Percentiles rank a stretch among this genome's conserved stretches.
Conservation (phyloP, 2,888 invertebrate genomes). For the Drosophila kokeensis region DNA sequence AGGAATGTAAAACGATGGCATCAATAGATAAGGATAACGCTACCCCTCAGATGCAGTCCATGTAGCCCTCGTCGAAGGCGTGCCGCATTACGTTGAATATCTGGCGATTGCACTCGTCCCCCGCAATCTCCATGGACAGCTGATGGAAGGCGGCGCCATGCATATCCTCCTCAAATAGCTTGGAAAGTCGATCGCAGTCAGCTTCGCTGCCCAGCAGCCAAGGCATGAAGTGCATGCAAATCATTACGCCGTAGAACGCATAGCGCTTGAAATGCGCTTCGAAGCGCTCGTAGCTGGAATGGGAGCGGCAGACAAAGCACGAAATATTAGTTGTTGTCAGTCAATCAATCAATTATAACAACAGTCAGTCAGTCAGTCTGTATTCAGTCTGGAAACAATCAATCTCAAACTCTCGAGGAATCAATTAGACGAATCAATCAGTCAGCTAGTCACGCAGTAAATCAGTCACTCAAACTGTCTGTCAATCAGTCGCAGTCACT, state of each 20-base stretch:
- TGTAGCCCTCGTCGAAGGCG: constrained; percentile 82
- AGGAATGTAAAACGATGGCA: not conserved
- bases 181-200: constrained; percentile 75
- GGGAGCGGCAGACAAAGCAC: not conserved
- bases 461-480: not conserved
- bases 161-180: constrained; percentile 80
- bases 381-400: not conserved
- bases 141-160: constrained; percentile 77
- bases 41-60: constrained; percentile 59
- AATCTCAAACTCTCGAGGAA: not conserved
- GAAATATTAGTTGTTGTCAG: not conserved
- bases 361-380: not conserved
- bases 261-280: constrained; percentile 81
- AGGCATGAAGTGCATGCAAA: constrained; percentile 83
- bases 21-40: not conserved
- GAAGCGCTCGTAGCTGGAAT: constrained; percentile 75
- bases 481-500: not conserved
- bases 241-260: constrained; percentile 83
- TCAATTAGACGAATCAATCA: not conserved
- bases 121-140: constrained; percentile 77
- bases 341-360: not conserved
- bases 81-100: constrained; percentile 80
- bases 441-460: not conserved
- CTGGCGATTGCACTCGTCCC: constrained; percentile 77
- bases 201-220: constrained; percentile 78